Base-by-base conservation (phyloP, 2,888 invertebrate species). In the Frankliniella intonsa region DNA sequence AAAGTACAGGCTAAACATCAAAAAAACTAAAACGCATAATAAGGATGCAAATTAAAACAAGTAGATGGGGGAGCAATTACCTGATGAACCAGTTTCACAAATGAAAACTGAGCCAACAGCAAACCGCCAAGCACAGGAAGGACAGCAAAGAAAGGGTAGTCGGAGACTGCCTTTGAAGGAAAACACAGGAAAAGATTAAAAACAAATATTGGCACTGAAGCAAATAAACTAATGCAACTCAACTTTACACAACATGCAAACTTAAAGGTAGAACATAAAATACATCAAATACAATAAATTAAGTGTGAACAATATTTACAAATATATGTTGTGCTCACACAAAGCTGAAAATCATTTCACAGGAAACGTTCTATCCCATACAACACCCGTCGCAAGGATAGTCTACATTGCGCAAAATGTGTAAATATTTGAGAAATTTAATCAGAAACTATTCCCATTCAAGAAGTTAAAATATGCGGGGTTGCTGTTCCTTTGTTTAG, bases 61-160 rank as follows among this genome's bases (percentile, higher is more conserved):
- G 22, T 9, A 19, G 11, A 9, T 5, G 69, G 38, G 38, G 38
- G 7, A 69, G 22, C 11, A n/a, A 3, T 22, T 9, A 69, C 69
- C 22, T 69, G 69, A 69, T 14, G 69, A 69, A 55, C 17, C 69
- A 69, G 69, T 22, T 69, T 22, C 69, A 69, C 19, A 22, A 7
- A 69, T 11, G 69, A 69, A 65, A 22, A 69, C 69, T 69, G 69
- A 69, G 69, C 69, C 69, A 69, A 69, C 69, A 69, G 69, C 22
- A 22, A 69, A 69, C 69, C 22, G n/a, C 22, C n/a, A 69, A 69
- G 17, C 55, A 55, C 55, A 69, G 69, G 69, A 69, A 22, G 69
- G 22, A 22, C 22, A 19, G 69, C 69, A 22, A 69, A 8, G 69
- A 22, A 22, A 69, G 69, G 69, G 69, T 19, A 69, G 69, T 69